Percentiles rank a stretch among this genome's conserved stretches.
phyloP scores from a whole-genome alignment of 1,140 invertebrate genomes.

The Eumeta japonica region DNA sequence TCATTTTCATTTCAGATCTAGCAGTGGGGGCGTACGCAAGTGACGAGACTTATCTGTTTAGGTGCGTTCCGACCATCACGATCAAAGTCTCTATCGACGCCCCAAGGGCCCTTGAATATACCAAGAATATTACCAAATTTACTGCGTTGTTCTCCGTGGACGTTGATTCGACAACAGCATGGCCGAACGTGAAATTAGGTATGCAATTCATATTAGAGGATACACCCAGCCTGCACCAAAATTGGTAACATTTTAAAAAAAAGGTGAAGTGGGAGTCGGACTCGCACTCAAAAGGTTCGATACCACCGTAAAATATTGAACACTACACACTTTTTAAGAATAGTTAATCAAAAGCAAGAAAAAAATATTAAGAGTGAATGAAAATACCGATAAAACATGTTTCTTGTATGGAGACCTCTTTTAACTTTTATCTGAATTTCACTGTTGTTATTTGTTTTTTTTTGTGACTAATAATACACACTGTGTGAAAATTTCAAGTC shows the following conservation, averaged over 20 bases:
- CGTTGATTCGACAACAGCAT: slow-evolving; percentile 13
- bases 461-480: no score
- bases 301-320: no score
- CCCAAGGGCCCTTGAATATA: slow-evolving; percentile 50
- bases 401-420: no score
- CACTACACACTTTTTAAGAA: no score
- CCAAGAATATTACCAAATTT: slow-evolving; percentile 50
- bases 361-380: no score
- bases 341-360: no score
- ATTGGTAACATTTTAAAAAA: neutral
- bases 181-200: slow-evolving; percentile 23
- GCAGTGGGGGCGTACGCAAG: slow-evolving; percentile 64
- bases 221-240: no score
- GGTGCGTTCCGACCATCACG: slow-evolving; percentile 60
- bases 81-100: slow-evolving; percentile 39
- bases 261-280: neutral
- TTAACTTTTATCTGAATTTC: no score
- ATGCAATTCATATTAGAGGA: slow-evolving; percentile 8
- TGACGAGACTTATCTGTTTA: slow-evolving; percentile 57
- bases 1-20: slow-evolving; percentile 58
- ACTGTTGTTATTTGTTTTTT: no score
- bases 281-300: no score
- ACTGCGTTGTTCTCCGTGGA: slow-evolving; percentile 48
- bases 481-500: no score
- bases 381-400: no score